These are phyloP conservation scores for Calliphora vicina DNA, from an alignment of 1,140 invertebrate species.

Conservation along the genomic window DNA sequence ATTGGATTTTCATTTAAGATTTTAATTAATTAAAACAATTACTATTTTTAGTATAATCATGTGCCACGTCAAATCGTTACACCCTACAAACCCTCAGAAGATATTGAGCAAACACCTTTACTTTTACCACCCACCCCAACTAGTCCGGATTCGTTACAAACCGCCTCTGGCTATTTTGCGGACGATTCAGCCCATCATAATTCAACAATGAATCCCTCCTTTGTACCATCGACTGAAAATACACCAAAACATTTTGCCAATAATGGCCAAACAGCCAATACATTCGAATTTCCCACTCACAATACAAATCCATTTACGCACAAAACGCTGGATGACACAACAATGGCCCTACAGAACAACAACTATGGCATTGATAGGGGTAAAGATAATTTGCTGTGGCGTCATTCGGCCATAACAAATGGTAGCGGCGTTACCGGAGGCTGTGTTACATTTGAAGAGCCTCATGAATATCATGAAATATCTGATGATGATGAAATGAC, in stretches of 20 bases:
- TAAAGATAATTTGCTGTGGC: slow-evolving; percentile 21
- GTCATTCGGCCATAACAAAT: slow-evolving; percentile 34
- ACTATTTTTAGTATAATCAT: slow-evolving; percentile 70
- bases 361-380: slow-evolving; percentile 48
- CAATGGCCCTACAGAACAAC: slow-evolving; percentile 55
- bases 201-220: slow-evolving; percentile 57
- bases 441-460: slow-evolving; percentile 55
- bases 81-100: slow-evolving; percentile 87
- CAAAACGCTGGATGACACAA: slow-evolving; percentile 49
- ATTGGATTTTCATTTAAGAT: too few species aligned
- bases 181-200: slow-evolving; percentile 45
- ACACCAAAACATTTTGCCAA: slow-evolving; percentile 54
- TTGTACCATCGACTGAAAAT: slow-evolving; percentile 60
- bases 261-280: slow-evolving; percentile 42
- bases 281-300: slow-evolving; percentile 54
- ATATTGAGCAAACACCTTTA: slow-evolving; percentile 70
- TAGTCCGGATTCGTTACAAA: slow-evolving; percentile 68
- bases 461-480: slow-evolving; percentile 92
- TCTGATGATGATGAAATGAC: slow-evolving; percentile 86
- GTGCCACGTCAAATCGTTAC: slow-evolving; percentile 86
- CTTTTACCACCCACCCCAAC: slow-evolving; percentile 64
- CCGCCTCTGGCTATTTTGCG: slow-evolving; percentile 60
- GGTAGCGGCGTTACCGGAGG: not conserved
- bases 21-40: too few species aligned
- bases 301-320: slow-evolving; percentile 58